phyloP scores from a whole-genome alignment of 2,113 vertebrate species.

The Cyanoderma ruficeps region DNA sequence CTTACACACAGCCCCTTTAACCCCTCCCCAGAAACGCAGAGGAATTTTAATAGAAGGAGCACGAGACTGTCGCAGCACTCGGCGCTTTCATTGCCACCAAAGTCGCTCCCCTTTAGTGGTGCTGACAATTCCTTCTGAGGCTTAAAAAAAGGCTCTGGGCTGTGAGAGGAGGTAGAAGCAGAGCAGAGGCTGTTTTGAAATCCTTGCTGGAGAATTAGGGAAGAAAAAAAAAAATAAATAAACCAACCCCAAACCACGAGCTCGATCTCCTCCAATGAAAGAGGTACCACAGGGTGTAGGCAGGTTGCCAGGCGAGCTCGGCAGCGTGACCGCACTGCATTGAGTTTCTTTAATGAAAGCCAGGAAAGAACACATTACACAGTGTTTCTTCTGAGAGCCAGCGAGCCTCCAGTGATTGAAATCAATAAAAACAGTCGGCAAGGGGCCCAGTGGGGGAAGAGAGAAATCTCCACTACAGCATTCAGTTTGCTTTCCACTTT shows the following conservation, averaged over 20 bases:
- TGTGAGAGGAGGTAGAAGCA: neutral
- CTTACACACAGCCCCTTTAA: neutral
- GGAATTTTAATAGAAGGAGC: constrained; percentile 34
- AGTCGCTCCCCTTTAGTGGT: neutral
- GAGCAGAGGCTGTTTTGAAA: constrained; percentile 40
- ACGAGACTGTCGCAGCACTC: neutral
- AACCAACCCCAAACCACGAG: constrained; percentile 47
- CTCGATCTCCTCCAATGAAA: constrained; percentile 72
- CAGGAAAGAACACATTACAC: constrained; percentile 87
- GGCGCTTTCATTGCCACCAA: neutral
- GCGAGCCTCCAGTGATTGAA: constrained; percentile 77
- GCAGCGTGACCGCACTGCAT: constrained; percentile 83
- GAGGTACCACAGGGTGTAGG: constrained; percentile 80
- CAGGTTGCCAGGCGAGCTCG: constrained; percentile 82
- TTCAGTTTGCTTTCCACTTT: constrained; percentile 67
- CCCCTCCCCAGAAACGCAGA: neutral
- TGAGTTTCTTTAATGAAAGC: constrained; percentile 86
- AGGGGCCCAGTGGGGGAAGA: constrained; percentile 72
- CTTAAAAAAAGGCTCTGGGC: neutral
- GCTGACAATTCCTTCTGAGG: neutral
- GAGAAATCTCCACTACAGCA: constrained; percentile 55
- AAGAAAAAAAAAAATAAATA: neutral
- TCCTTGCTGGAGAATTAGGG: constrained; percentile 16
- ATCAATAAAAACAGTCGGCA: constrained; percentile 78
- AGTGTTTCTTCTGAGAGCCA: constrained; percentile 74